Conservation (phyloP, 2,888 invertebrate species). For the Petrophora chlorosata region DNA sequence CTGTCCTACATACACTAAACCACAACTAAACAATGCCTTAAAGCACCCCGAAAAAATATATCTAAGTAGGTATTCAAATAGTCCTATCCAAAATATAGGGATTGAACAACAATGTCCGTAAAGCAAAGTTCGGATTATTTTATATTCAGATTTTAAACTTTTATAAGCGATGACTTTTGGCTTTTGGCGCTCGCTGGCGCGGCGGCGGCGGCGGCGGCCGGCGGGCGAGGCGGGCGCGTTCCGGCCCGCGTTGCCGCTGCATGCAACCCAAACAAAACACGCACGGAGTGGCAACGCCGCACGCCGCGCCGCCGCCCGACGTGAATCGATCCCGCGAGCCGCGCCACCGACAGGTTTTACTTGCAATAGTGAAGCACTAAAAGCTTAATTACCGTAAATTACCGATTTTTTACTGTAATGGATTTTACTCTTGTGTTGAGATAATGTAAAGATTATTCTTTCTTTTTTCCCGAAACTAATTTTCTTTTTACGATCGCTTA, state of each 20-base stretch:
- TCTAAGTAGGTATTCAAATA: too few relatives aligned
- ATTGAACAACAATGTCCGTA: neutral
- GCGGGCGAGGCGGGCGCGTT: neutral
- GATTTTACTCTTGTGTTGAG: conserved; percentile 30
- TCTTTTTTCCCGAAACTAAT: conserved; percentile 6
- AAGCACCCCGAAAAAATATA: too few relatives aligned
- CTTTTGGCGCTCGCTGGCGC: conserved; percentile 1
- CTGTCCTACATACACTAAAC: too few relatives aligned
- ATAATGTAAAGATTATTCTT: conserved; percentile 3
- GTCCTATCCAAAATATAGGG: too few relatives aligned
- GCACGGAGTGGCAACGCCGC: conserved; percentile 75
- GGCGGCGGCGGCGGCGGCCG: neutral
- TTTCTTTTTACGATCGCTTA: conserved; percentile 5
- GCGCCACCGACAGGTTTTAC: conserved; percentile 55
- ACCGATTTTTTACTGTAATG: conserved; percentile 52
- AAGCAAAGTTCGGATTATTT: conserved; percentile 2
- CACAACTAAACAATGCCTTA: too few relatives aligned
- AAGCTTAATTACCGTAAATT: conserved; percentile 71
- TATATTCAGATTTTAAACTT: neutral
- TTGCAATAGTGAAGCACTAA: conserved; percentile 68
- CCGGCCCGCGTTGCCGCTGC: conserved; percentile 53
- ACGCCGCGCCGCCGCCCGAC: conserved; percentile 37
- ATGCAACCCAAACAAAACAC: conserved; percentile 77
- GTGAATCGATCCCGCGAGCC: conserved; percentile 65
- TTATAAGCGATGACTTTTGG: conserved; percentile 6